Evolutionary conservation across 2,888 invertebrate genomes (phyloP).

Genomic region (Coleophora flavipennella): DNA sequence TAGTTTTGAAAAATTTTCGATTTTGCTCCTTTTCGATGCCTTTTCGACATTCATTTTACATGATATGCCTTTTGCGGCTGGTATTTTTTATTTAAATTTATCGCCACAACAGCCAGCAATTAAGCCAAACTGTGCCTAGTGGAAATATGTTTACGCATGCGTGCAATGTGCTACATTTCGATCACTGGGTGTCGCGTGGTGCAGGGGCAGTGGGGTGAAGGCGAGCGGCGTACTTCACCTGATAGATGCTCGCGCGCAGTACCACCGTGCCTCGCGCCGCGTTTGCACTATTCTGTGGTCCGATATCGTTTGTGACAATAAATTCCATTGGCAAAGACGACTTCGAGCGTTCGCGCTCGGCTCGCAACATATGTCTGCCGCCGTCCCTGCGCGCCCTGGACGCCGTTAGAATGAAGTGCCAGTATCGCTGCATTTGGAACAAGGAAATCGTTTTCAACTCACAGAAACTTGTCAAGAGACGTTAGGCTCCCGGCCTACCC

Average conservation of each 20-base stretch:
- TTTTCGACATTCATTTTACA: no score
- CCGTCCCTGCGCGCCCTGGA: constrained; percentile 57
- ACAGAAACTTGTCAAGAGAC: constrained; percentile 94
- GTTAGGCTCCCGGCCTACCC: constrained; percentile 71
- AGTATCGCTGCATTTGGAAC: constrained; percentile 93
- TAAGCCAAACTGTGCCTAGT: no score
- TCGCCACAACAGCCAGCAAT: no score
- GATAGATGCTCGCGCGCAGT: constrained; percentile 51
- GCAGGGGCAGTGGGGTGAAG: constrained; percentile 19
- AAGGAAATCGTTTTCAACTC: constrained; percentile 94
- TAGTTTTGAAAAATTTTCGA: no score
- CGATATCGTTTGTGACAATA: constrained; percentile 55
- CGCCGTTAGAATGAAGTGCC: constrained; percentile 77
- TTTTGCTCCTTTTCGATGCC: no score
- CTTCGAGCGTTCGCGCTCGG: constrained; percentile 62
- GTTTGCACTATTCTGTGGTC: constrained; percentile 39
- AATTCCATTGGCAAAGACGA: constrained; percentile 52
- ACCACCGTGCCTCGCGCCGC: constrained; percentile 44
- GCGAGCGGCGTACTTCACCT: constrained; percentile 10
- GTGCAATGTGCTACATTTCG: no score
- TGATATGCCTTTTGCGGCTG: no score
- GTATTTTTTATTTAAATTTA: no score
- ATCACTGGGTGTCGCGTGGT: constrained; percentile 10
- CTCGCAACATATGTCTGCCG: constrained; percentile 63
- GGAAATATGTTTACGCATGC: no score